Base-by-base conservation (phyloP, 2,113 vertebrate genomes). In the Datnioides undecimradiatus region DNA sequence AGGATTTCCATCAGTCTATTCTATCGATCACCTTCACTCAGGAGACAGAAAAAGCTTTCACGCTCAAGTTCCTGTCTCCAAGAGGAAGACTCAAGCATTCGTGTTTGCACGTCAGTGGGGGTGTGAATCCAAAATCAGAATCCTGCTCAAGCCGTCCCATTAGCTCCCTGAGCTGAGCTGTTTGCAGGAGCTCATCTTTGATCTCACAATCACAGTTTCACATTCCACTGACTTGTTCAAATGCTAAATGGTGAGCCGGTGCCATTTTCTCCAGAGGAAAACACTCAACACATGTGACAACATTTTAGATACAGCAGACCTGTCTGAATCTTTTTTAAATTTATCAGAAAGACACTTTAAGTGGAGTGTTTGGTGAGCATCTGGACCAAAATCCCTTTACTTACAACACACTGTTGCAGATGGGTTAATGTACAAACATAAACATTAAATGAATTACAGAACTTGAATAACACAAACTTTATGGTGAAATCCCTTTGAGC, bases 21-120 rank as follows among this genome's bases (percentile, higher is more conserved):
- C 12, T 67, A 79, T 79, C 65, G 70, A 66, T 80, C 62, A 36
- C 43, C 57, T 17, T n/a, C 33, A 34, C 54, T 58, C 46, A 46
- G 71, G 65, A 62, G 70, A 74, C 23, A 33, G 46, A 79, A 76
- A 76, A 72, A 67, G 66, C 64, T 79, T 75, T 83, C 76, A 63
- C 60, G 38, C 81, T 62, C 54, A 38, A 59, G 59, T 31, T 27
- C 54, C 58, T 45, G 58, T 64, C 23, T 59, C 2, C 0, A 40
- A 68, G 46, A 76, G 45, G 66, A 4, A 36, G 33, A 31, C 59
- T 40, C 9, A 0, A 49, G 34, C 38, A n/a, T 5, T 72, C n/a
- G 8, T 63, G 25, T 76, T 76, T 72, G 40, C 46, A 80, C 62
- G 34, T 73, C 48, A 76, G 12, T 73, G 40, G 10, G 10, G n/a